phyloP scores from a whole-genome alignment of 2,888 invertebrate species.

The Melipona bicolor region DNA sequence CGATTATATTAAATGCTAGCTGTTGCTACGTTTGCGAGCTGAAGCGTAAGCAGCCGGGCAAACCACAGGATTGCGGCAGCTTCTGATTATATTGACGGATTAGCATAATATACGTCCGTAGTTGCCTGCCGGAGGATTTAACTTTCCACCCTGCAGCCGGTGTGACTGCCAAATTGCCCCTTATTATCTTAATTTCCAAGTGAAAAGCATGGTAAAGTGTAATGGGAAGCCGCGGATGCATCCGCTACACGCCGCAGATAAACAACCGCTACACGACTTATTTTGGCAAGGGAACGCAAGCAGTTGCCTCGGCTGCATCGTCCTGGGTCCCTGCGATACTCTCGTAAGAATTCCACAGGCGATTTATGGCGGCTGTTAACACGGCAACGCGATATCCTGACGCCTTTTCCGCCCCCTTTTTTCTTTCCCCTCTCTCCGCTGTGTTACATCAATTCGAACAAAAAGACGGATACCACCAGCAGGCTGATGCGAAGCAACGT shows the following conservation, averaged over 20 bases:
- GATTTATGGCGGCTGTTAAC: constrained; percentile 36
- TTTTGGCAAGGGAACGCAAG: constrained; percentile 36
- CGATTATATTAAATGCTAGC: constrained; percentile 26
- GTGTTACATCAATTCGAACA: not conserved
- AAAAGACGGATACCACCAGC: not conserved
- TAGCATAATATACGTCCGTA: constrained; percentile 50
- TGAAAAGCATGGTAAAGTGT: constrained; percentile 33
- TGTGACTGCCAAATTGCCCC: constrained; percentile 53
- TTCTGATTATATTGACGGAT: constrained; percentile 60
- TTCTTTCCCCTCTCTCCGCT: too few relatives aligned
- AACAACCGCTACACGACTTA: constrained; percentile 47
- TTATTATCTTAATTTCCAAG: constrained; percentile 59
- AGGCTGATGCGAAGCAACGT: not conserved
- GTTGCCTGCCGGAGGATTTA: constrained; percentile 50
- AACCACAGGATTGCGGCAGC: constrained; percentile 34
- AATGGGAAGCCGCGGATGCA: constrained; percentile 3
- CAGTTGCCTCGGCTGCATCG: not conserved
- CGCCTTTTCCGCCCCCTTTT: not conserved
- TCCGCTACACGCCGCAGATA: constrained; percentile 12
- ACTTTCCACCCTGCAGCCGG: constrained; percentile 37
- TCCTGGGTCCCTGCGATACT: constrained; percentile 14
- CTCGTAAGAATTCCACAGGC: constrained; percentile 19
- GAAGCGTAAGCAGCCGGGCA: constrained; percentile 22
- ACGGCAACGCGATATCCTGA: not conserved
- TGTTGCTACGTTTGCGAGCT: constrained; percentile 17